Evolutionary conservation across 37 sponge, comb jelly and placozoan species (phyloP).

Genomic region (Diacarnus erythraeanus): DNA sequence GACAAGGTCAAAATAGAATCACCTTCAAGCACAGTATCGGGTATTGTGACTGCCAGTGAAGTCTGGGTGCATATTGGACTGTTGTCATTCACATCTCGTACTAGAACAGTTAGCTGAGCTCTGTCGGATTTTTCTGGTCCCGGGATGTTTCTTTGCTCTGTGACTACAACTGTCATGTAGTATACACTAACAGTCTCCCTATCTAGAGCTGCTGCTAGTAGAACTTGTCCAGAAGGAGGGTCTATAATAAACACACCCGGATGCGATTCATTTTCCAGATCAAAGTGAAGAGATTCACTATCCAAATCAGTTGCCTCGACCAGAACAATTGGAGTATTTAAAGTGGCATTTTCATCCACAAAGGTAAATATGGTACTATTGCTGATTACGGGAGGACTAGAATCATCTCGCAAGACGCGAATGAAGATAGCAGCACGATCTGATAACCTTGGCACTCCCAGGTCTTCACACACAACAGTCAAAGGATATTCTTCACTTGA

Average conservation of each 20-base stretch:
- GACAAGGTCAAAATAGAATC: slow-evolving; percentile 23
- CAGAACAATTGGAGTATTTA: slow-evolving; percentile 37
- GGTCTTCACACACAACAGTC: slow-evolving; percentile 34
- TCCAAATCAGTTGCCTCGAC: slow-evolving; percentile 33
- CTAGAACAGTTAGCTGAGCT: slow-evolving; percentile 27
- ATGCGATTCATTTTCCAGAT: slow-evolving; percentile 15
- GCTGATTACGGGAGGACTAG: slow-evolving; percentile 6
- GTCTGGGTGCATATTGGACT: slow-evolving; percentile 35
- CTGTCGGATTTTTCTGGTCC: slow-evolving; percentile 31
- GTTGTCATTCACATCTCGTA: slow-evolving; percentile 76
- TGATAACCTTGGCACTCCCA: slow-evolving; percentile 43
- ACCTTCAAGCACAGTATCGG: slow-evolving; percentile 8
- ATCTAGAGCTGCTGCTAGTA: slow-evolving; percentile 37
- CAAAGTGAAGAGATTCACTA: slow-evolving; percentile 5
- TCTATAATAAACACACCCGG: slow-evolving; percentile 49
- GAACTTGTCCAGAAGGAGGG: slow-evolving; percentile 21
- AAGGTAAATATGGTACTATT: slow-evolving; percentile 34
- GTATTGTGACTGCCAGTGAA: neutral
- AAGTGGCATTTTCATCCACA: slow-evolving; percentile 35
- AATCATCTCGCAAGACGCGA: slow-evolving; percentile 37
- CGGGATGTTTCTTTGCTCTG: slow-evolving; percentile 18
- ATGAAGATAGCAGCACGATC: slow-evolving; percentile 25
- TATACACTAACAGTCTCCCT: slow-evolving; percentile 42
- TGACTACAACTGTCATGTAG: slow-evolving; percentile 49
- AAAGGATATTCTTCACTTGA: slow-evolving; percentile 17